A percentile compares a stretch with the other conserved stretches of the same genome.
Conservation (phyloP, 2,113 vertebrate species). For the Dicerorhinus sumatrensis region DNA sequence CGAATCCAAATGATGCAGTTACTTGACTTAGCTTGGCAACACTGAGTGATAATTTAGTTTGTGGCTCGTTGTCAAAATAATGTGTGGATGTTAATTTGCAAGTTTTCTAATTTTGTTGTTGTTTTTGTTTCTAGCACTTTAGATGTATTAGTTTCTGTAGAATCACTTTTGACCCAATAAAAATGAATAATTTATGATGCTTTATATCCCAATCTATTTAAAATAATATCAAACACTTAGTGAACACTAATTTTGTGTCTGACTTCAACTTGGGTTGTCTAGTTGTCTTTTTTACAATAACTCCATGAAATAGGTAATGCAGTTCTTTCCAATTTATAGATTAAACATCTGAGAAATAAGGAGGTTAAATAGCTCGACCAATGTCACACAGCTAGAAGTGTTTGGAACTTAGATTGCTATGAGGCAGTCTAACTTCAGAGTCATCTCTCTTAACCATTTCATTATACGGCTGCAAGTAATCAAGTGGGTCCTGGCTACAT, state of each 20-base stretch:
- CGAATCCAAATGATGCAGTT: neutral
- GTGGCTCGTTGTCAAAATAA: slow-evolving; percentile 3
- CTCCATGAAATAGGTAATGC: neutral
- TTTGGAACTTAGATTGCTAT: neutral
- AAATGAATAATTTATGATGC: slow-evolving; percentile 25
- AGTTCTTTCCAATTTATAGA: neutral
- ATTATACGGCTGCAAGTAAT: neutral
- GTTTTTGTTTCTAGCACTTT: slow-evolving; percentile 29
- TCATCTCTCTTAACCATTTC: neutral
- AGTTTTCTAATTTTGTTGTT: slow-evolving; percentile 3
- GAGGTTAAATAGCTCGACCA: neutral
- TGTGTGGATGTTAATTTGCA: slow-evolving; percentile 9
- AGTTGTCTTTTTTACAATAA: neutral
- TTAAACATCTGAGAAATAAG: neutral
- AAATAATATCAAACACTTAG: slow-evolving; percentile 24
- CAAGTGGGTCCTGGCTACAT: neutral
- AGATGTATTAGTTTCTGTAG: neutral
- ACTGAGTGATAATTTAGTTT: slow-evolving; percentile 12
- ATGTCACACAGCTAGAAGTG: neutral
- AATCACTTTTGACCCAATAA: slow-evolving; percentile 13
- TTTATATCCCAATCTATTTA: neutral
- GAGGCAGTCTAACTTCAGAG: neutral
- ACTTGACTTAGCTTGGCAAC: neutral
- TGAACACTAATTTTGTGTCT: neutral
- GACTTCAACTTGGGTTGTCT: neutral